Percentiles rank a stretch among this genome's conserved stretches.
phyloP scores from a whole-genome alignment of 2,888 invertebrate genomes.

The Rhamnusium bicolor region DNA sequence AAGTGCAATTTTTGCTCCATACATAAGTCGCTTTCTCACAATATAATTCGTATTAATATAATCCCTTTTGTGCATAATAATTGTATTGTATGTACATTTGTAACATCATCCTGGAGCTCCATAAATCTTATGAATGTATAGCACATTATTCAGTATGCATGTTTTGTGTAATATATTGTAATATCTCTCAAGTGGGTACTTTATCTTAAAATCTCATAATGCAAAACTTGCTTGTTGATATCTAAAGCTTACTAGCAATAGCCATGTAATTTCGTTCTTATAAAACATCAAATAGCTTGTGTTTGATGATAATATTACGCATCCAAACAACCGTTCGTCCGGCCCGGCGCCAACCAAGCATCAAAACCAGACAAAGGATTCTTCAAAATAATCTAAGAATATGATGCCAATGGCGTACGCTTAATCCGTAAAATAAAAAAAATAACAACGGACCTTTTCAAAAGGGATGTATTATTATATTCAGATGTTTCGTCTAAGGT shows the following conservation, averaged over 20 bases:
- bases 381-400: constrained; percentile 36
- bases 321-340: constrained; percentile 57
- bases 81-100: neutral
- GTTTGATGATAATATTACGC: constrained; percentile 60
- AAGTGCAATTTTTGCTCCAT: too few relatives aligned
- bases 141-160: neutral
- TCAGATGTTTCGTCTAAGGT: too few relatives aligned
- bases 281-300: constrained; percentile 58
- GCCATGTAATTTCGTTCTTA: constrained; percentile 49
- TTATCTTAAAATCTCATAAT: constrained; percentile 32
- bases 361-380: constrained; percentile 58
- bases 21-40: too few relatives aligned
- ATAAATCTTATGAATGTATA: neutral
- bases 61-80: too few relatives aligned
- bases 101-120: neutral
- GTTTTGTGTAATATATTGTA: neutral
- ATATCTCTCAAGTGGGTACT: neutral
- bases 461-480: too few relatives aligned
- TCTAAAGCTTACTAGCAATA: constrained; percentile 42
- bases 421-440: too few relatives aligned
- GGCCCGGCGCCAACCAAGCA: constrained; percentile 56
- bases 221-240: constrained; percentile 51
- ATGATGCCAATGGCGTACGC: constrained; percentile 9
- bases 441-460: too few relatives aligned
- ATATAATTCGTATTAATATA: too few relatives aligned